These are phyloP conservation scores for Orthonyx spaldingii DNA, from an alignment of 2,113 vertebrate genomes.

Conservation along the genomic window DNA sequence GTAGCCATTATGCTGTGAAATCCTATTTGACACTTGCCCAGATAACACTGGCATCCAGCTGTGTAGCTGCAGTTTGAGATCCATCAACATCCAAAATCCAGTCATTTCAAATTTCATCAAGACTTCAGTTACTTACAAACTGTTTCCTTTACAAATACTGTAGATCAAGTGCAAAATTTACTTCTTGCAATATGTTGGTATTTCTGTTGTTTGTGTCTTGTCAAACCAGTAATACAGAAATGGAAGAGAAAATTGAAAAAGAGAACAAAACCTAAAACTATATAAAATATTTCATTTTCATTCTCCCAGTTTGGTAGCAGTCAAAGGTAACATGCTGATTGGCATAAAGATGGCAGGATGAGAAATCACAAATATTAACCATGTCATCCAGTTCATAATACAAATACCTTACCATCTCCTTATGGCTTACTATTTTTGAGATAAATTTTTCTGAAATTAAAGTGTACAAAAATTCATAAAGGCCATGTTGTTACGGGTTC, in stretches of 20 bases:
- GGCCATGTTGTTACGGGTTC: neutral
- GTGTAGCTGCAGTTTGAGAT: neutral
- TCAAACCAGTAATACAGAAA: neutral
- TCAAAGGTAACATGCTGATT: neutral
- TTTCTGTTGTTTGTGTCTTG: neutral
- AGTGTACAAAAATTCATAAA: neutral
- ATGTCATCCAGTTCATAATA: neutral
- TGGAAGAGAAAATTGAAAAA: neutral
- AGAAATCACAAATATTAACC: neutral
- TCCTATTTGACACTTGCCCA: neutral
- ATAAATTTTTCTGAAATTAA: neutral
- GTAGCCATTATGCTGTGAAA: neutral
- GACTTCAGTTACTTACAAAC: neutral
- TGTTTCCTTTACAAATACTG: neutral
- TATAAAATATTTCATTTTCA: neutral
- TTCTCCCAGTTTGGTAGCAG: neutral
- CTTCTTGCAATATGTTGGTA: neutral
- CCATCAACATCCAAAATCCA: neutral
- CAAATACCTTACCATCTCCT: neutral
- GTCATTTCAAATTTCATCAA: neutral
- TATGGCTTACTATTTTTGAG: neutral
- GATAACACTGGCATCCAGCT: neutral
- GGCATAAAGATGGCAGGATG: neutral
- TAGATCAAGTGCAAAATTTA: neutral
- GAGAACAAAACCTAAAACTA: neutral